Conservation (phyloP, 1,140 invertebrate species). For the Pseudoatta argentina region DNA sequence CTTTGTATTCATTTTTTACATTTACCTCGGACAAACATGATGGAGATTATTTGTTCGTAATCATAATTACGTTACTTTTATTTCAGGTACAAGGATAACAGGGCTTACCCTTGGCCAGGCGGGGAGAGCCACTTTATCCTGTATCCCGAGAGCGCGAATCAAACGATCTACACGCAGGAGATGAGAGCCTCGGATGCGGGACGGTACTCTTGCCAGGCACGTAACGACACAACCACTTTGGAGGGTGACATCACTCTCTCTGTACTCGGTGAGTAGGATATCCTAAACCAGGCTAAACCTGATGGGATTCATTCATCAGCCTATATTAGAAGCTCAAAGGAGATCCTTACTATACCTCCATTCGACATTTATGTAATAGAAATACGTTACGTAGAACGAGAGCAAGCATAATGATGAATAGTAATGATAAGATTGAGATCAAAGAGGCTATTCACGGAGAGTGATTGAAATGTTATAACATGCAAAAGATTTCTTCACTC, state of each 20-base stretch:
- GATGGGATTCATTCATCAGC: conserved; percentile 54
- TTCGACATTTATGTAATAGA: conserved; percentile 36
- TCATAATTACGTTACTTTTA: conserved; percentile 1
- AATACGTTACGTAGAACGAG: conserved; percentile 1
- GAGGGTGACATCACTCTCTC: conserved; percentile 89
- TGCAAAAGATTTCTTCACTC: not conserved
- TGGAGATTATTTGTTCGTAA: not conserved
- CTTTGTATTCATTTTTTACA: conserved; percentile 1
- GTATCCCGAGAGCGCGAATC: conserved; percentile 92
- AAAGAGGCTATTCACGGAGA: not conserved
- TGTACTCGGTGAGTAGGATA: conserved; percentile 88
- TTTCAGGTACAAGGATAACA: conserved; percentile 92
- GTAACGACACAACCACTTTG: conserved; percentile 89
- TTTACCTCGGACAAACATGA: not conserved
- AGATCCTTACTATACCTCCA: not conserved
- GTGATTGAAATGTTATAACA: not conserved
- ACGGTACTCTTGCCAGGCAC: conserved; percentile 90
- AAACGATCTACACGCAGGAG: conserved; percentile 91
- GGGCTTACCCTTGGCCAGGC: conserved; percentile 91
- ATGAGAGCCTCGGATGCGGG: conserved; percentile 89
- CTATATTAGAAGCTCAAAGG: conserved; percentile 43
- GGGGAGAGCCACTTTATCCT: conserved; percentile 90
- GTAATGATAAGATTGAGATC: not conserved
- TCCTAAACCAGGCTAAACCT: conserved; percentile 32
- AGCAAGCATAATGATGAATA: not conserved